Evolutionary conservation across 2,888 invertebrate genomes (phyloP), one percentile per base, ranked within the genome.

Genomic region (Athalia cordata): DNA sequence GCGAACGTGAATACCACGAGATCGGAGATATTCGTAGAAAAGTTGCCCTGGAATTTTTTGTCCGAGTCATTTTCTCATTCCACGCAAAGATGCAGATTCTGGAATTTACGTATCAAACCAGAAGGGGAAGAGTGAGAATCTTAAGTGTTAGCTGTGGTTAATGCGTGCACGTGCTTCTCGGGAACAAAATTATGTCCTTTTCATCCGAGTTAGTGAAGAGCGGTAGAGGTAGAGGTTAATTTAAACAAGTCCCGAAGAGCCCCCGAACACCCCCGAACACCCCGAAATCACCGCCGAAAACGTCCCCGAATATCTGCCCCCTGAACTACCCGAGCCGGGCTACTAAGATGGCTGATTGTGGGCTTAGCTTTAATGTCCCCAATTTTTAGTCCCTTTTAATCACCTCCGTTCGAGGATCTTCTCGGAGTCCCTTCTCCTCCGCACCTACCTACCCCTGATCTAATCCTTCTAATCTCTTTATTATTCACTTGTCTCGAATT

Each of bases 311-410:
- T 62, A 61, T 50, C 75, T 57, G 50, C 75, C 62, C 75, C 75
- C 75, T 75, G 52, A 62, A 43, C 8, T 43, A 72, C 59, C 72
- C 72, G 52, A 72, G 45, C 72, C 72, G 59, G 72, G 72, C 52
- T 59, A 75, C 75, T 75, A 64, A 75, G 75, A 75, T 75, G 75
- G 75, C 75, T 75, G 75, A 75, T 75, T 75, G 75, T 75, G 64
- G 75, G 75, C 75, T 75, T 75, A 75, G 75, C 75, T 64, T 75
- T 75, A 75, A 75, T 75, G 62, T 62, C 62, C 75, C 75, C 75
- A 75, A 75, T 75, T 75, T 75, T 75, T 75, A 75, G 75, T 75
- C 75, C 75, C 75, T 75, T 75, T 75, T 75, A 75, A 75, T 75
- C 75, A 50, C 75, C 62, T 50, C 75, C 75, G 52, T 75, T 62